phyloP scores from a whole-genome alignment of 1,140 invertebrate species.

The Nephotettix cincticeps region DNA sequence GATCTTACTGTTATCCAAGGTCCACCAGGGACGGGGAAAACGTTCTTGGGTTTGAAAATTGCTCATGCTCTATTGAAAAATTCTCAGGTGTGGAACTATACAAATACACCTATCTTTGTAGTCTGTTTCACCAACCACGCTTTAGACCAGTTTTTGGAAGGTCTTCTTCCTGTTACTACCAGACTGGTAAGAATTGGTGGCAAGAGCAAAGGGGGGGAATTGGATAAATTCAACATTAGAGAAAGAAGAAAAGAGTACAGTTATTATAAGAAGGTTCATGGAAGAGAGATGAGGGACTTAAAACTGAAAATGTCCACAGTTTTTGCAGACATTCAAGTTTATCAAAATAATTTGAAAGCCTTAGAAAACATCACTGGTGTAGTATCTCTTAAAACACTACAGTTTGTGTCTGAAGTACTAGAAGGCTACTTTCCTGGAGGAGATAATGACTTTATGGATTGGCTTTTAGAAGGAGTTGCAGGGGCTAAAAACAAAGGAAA shows the following conservation, averaged over 20 bases:
- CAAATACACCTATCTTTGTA: conserved; percentile 62
- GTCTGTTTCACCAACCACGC: conserved; percentile 88
- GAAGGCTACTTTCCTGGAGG: not conserved
- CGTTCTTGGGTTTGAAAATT: conserved; percentile 68
- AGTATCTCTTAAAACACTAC: not conserved
- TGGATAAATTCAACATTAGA: conserved; percentile 50
- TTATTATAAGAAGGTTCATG: conserved; percentile 4
- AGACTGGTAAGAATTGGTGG: conserved; percentile 71
- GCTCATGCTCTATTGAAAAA: conserved; percentile 59
- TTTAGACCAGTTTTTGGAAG: conserved; percentile 85
- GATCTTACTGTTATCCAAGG: conserved; percentile 77
- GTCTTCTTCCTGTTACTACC: conserved; percentile 55
- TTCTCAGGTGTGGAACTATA: conserved; percentile 32
- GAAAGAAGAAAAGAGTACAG: conserved; percentile 15
- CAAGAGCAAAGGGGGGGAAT: conserved; percentile 59
- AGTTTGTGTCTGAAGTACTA: not conserved
- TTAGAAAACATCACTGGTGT: not conserved
- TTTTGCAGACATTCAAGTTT: not conserved
- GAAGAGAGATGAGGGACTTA: not conserved
- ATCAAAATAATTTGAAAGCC: not conserved
- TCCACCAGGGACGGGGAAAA: conserved; percentile 80
- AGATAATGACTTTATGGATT: not conserved
- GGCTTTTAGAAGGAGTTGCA: not conserved
- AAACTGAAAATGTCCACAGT: not conserved
- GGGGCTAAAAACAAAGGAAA: not conserved